Base-by-base conservation (phyloP, 2,797 vertebrate species). In the Silurus lanzhouensis region DNA sequence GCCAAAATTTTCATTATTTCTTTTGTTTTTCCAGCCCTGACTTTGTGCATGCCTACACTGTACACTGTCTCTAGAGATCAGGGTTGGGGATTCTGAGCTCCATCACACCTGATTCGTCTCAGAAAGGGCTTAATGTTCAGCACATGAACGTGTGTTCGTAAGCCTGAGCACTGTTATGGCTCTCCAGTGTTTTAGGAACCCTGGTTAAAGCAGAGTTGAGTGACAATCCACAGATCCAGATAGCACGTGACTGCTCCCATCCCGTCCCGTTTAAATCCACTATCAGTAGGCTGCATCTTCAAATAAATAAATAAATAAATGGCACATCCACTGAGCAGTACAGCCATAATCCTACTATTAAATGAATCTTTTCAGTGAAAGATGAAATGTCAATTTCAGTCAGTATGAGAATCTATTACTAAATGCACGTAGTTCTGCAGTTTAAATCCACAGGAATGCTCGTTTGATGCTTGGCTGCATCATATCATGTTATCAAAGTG, bases 111-210 rank as follows among this genome's bases (percentile, higher is more conserved):
- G 77, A 78, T 63, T 84, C 81, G 63, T 88, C 61, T 87, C 71
- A 63, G 27, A 81, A 87, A 87, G 86, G 86, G 86, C 83, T 87
- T 84, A 63, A 81, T 77, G 66, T 70, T 77, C 67, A 64, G 83
- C 52, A 84, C 55, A 77, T 87, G 79, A 81, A 84, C 44, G 63
- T 81, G 70, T 81, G 70, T 85, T 81, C 10, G n/a, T 27, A 74
- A 64, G 14, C 25, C 6, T 82, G 58, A 27, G 67, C 74, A 67
- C 60, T 19, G 19, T 76, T 52, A 52, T 25, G 58, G 31, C 82
- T 87, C 68, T 86, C 25, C 13, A 46, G 58, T 61, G 27, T 61
- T 70, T 67, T 20, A 8, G 17, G 46, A 31, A 68, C 46, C n/a
- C 61, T 79, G 60, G 63, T 61, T 81, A 38, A 84, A 48, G 71